Percentiles rank a stretch among this genome's conserved stretches.
phyloP scores from a whole-genome alignment of 1,140 invertebrate genomes.

The Prorops nasuta region DNA sequence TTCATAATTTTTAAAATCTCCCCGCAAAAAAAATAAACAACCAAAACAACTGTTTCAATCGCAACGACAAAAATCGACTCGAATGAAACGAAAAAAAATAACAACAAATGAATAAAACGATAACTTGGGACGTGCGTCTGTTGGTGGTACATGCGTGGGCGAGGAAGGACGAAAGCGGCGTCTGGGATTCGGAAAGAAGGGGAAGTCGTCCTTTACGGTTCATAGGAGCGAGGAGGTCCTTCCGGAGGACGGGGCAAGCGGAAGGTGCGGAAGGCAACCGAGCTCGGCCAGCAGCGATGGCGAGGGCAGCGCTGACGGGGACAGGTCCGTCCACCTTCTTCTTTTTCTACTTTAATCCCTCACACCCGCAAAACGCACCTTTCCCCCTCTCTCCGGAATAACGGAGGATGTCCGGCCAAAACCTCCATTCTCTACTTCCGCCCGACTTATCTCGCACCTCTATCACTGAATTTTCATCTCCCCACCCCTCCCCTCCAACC shows the following conservation, averaged over 20 bases:
- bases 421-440: too few species aligned
- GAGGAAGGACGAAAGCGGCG: constrained; percentile 86
- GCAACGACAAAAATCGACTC: background rate
- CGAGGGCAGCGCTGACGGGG: constrained; percentile 79
- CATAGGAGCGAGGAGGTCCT: constrained; percentile 94
- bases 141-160: constrained; percentile 56
- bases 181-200: constrained; percentile 92
- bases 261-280: constrained; percentile 73
- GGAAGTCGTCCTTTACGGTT: constrained; percentile 91
- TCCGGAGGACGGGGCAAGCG: constrained; percentile 75
- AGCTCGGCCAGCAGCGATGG: constrained; percentile 91
- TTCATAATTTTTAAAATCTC: too few species aligned
- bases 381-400: too few species aligned
- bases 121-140: constrained; percentile 53
- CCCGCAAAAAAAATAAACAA: too few species aligned
- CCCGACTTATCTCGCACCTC: too few species aligned
- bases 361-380: too few species aligned
- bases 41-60: constrained; percentile 4
- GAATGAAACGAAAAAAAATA: constrained; percentile 13
- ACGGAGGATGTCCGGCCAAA: too few species aligned
- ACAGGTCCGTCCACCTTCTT: constrained; percentile 64
- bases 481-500: too few species aligned
- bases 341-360: too few species aligned
- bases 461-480: too few species aligned
- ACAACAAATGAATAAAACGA: constrained; percentile 26